These are phyloP conservation scores for Artibeus lituratus DNA, from an alignment of 2,797 vertebrate species.

Conservation along the genomic window DNA sequence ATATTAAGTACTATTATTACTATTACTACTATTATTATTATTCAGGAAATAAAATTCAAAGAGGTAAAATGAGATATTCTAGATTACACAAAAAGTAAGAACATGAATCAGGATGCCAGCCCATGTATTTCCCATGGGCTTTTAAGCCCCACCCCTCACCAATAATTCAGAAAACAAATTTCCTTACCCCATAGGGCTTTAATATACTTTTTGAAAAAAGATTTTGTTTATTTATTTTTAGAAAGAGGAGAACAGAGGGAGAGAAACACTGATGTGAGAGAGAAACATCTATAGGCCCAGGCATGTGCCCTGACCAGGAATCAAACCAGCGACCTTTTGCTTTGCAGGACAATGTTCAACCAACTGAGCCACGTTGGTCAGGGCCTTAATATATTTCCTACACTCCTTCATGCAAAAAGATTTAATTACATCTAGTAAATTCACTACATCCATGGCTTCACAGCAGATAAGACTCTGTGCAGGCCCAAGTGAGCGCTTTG, in stretches of 20 bases:
- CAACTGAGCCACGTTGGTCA: not conserved
- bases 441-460: not conserved
- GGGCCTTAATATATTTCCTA: not conserved
- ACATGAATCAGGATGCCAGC: not conserved
- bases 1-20: conserved; percentile 4
- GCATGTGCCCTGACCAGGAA: not conserved
- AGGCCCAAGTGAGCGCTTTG: not conserved
- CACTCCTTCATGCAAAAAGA: not conserved
- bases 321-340: not conserved
- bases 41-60: conserved; percentile 10
- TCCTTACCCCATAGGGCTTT: not conserved
- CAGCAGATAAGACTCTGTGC: not conserved
- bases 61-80: not conserved
- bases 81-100: conserved; percentile 19
- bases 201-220: not conserved
- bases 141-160: not conserved
- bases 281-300: not conserved
- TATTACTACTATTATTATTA: not conserved
- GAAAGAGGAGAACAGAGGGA: not conserved
- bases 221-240: not conserved
- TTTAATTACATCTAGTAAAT: not conserved
- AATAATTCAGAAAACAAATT: not conserved
- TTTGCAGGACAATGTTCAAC: not conserved
- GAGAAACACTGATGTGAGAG: not conserved
- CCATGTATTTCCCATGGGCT: not conserved